A percentile compares a stretch with the other conserved stretches of the same genome.
phyloP scores from a whole-genome alignment of 1,140 invertebrate genomes.

The Panagrolaimus sp. region DNA sequence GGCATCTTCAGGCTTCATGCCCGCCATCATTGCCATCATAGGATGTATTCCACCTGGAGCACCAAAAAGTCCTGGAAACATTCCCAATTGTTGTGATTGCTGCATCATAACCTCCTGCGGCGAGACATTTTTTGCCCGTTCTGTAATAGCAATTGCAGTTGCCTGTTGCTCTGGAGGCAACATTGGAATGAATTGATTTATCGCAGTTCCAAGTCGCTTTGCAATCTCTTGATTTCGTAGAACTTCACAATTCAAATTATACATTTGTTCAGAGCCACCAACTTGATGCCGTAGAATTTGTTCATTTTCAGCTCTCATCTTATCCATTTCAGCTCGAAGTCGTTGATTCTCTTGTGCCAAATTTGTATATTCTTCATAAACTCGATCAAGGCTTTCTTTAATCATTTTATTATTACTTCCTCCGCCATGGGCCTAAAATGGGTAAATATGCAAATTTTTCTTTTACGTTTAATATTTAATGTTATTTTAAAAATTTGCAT shows the following conservation, averaged over 20 bases:
- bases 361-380: not conserved
- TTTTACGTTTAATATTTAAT: too few species aligned
- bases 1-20: slow-evolving; percentile 38
- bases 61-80: slow-evolving; percentile 39
- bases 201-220: not conserved
- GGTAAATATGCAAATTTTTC: too few species aligned
- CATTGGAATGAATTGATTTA: slow-evolving; percentile 69
- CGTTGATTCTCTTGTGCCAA: not conserved
- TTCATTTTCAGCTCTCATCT: not conserved
- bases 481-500: too few species aligned
- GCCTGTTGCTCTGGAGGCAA: slow-evolving; percentile 76
- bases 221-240: not conserved
- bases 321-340: not conserved
- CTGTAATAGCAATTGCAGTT: slow-evolving; percentile 92
- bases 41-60: slow-evolving; percentile 21
- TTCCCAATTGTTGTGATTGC: slow-evolving; percentile 42
- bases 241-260: not conserved
- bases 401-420: not conserved
- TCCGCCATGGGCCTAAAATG: not conserved
- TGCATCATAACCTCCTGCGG: slow-evolving; percentile 59
- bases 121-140: slow-evolving; percentile 95
- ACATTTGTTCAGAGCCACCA: not conserved
- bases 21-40: slow-evolving; percentile 32
- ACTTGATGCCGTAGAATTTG: not conserved
- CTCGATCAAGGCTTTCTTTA: not conserved